Percentiles rank a stretch among this genome's conserved stretches.
Evolutionary conservation across 2,888 invertebrate species (phyloP).

Genomic region (Hecatera dysodea): DNA sequence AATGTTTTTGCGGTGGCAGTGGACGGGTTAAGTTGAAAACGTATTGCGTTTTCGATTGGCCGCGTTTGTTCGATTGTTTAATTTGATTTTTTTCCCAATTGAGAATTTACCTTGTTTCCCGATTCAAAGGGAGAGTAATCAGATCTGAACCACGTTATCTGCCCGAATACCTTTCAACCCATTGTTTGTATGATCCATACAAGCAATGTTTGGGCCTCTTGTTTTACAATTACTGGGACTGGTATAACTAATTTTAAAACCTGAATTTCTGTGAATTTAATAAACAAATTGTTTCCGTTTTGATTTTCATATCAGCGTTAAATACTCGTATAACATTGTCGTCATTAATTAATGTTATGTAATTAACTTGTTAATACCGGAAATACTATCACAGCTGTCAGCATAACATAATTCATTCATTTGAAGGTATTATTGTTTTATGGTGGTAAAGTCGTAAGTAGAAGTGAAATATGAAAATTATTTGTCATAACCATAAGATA

Average conservation of each 20-base stretch:
- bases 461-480: background rate
- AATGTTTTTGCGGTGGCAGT: conserved; percentile 63
- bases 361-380: conserved; percentile 39
- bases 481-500: background rate
- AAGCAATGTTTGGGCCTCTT: background rate
- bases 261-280: background rate
- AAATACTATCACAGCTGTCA: conserved; percentile 27
- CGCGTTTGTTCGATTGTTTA: conserved; percentile 50
- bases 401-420: background rate
- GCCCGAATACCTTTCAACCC: conserved; percentile 14
- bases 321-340: conserved; percentile 17
- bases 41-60: background rate
- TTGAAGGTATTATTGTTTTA: conserved; percentile 17
- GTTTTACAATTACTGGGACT: background rate
- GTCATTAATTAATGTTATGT: conserved; percentile 20
- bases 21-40: background rate
- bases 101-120: conserved; percentile 46
- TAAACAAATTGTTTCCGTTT: conserved; percentile 20
- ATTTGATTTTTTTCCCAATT: conserved; percentile 54
- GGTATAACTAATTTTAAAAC: background rate
- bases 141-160: conserved; percentile 46
- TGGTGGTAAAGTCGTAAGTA: background rate
- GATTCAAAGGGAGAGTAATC: conserved; percentile 55
- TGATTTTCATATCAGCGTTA: conserved; percentile 8
- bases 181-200: conserved; percentile 7